Conservation (phyloP, 2,888 invertebrate genomes). For the Ormyrus nitidulus region DNA sequence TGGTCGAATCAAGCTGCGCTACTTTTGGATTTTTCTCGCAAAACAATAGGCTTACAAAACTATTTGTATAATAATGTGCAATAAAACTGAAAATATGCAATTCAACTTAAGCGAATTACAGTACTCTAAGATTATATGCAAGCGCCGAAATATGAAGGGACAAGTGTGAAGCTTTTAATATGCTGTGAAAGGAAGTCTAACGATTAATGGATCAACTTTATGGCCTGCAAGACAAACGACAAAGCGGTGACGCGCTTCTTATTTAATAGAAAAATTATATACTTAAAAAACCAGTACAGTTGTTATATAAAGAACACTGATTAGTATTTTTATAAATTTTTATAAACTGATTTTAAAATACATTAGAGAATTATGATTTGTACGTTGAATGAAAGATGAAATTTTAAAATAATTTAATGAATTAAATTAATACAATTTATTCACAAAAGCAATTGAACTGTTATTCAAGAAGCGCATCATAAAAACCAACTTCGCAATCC, state of each 20-base stretch:
- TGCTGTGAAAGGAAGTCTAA: conserved; percentile 4
- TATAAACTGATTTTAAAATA: neutral
- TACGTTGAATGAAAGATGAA: neutral
- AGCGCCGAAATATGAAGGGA: conserved; percentile 12
- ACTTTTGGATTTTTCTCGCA: conserved; percentile 11
- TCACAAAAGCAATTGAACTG: neutral
- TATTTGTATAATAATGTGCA: neutral
- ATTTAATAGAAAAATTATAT: conserved; percentile 1
- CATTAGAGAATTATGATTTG: neutral
- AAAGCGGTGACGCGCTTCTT: conserved; percentile 49
- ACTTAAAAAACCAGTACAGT: neutral
- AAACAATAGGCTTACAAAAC: conserved; percentile 15
- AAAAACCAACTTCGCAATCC: conserved; percentile 23
- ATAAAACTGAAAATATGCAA: conserved; percentile 3
- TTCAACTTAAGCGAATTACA: conserved; percentile 29
- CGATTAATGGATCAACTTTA: conserved; percentile 26
- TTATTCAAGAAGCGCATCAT: conserved; percentile 41
- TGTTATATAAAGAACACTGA: neutral
- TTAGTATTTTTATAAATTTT: neutral
- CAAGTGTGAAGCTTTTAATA: conserved; percentile 14
- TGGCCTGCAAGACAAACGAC: conserved; percentile 38
- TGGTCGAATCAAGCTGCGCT: neutral
- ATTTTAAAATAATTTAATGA: neutral
- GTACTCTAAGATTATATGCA: conserved; percentile 22
- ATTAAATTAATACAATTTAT: neutral